These are phyloP conservation scores for Anolis carolinensis DNA, from an alignment of 2,113 vertebrate species.

Conservation along the genomic window DNA sequence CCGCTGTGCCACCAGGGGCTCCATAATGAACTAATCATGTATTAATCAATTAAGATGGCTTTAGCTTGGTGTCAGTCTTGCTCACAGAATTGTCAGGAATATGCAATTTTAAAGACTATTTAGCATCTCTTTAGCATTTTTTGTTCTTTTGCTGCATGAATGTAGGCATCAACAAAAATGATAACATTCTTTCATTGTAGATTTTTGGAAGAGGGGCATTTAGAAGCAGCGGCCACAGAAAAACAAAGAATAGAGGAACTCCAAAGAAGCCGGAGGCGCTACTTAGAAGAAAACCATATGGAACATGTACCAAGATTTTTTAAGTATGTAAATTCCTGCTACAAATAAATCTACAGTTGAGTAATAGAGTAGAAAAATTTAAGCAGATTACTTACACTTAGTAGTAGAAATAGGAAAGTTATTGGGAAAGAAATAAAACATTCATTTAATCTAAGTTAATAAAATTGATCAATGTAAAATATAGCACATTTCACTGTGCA, in stretches of 20 bases:
- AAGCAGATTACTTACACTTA: not conserved
- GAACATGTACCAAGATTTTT: slow-evolving; percentile 94
- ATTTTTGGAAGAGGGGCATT: slow-evolving; percentile 91
- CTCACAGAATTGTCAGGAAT: not conserved
- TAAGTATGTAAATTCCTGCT: slow-evolving; percentile 81
- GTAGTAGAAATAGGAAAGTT: not conserved
- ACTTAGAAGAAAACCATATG: slow-evolving; percentile 91
- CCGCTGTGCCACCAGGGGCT: too few relatives aligned
- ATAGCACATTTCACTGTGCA: too few relatives aligned
- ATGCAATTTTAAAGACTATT: not conserved
- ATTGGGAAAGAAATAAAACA: too few relatives aligned
- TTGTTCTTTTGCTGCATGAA: not conserved
- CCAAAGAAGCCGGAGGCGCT: slow-evolving; percentile 88
- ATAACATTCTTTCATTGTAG: slow-evolving; percentile 66
- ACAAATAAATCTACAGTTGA: not conserved
- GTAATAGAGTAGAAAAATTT: not conserved
- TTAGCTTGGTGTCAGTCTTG: not conserved
- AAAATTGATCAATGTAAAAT: not conserved
- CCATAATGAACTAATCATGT: not conserved
- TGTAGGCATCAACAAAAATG: slow-evolving; percentile 16
- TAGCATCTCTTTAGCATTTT: not conserved
- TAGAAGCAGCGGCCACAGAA: slow-evolving; percentile 89
- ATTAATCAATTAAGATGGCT: not conserved
- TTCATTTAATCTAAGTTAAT: not conserved
- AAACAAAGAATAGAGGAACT: slow-evolving; percentile 97